Evolutionary conservation across 2,797 vertebrate species (phyloP), one percentile per base, ranked within the genome.

Genomic region (Gymnothorax reevesii): DNA sequence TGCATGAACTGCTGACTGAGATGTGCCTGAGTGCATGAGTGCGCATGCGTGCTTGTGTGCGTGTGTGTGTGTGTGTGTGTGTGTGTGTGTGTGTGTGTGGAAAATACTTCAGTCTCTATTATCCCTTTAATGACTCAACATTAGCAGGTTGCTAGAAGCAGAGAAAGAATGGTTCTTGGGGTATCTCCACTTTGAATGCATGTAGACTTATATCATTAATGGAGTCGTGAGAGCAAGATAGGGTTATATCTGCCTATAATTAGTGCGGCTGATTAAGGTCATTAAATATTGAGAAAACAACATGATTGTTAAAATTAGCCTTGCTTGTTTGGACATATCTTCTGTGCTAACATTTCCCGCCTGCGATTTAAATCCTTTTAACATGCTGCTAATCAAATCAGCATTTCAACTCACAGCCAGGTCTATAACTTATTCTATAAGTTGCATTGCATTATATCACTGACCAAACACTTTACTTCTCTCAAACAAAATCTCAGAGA

Each of bases 1-100:
- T 73, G 52, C 54, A 27, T 55, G 54, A 22, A 27, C 57, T 33
- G 57, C 27, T 62, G 57, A 57, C 7, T 86, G 87, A 42, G 33
- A 42, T 42, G 33, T 84, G 87, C 57, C 22, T 60, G 86, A 86
- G 86, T 86, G 69, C 27, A 9, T 27, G 49, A 42, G 69, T 75
- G 69, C 7, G 22, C 10, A 9, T 71, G 84, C 57, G n/a, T 13
- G 27, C n/a, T n/a, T 73, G 64, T 54, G 66, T 71, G 66, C 27
- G 49, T 79, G 27, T 79, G 27, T 79, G 57, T 57, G 84, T 84
- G 84, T 57, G 49, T 77, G 75, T 62, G 57, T 55, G 57, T 75
- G 71, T 60, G 25, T n/a, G 20, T 77, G 69, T 57, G 73, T 77
- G 64, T 71, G 27, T 49, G 20, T 42, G 71, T 4, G 33, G 27